These are phyloP conservation scores for Pteria penguin DNA, from an alignment of 2,888 invertebrate species.

Conservation along the genomic window DNA sequence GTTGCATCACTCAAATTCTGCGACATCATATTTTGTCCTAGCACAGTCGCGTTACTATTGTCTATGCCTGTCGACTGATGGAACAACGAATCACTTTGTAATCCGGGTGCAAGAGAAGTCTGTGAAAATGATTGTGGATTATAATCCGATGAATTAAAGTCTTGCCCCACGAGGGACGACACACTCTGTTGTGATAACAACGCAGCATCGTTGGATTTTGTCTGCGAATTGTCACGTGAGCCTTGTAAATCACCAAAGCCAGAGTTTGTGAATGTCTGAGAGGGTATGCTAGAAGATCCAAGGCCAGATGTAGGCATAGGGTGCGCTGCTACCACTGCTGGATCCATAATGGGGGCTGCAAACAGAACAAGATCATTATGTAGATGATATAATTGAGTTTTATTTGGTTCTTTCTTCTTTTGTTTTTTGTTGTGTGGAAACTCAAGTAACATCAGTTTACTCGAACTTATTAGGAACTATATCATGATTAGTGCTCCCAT, in stretches of 20 bases:
- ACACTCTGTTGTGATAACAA: slow-evolving; percentile 35
- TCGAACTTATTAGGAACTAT: no score
- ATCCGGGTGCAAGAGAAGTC: slow-evolving; percentile 49
- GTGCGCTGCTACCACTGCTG: slow-evolving; percentile 75
- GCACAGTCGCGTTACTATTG: slow-evolving; percentile 36
- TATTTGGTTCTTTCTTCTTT: no score
- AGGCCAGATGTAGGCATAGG: slow-evolving; percentile 47
- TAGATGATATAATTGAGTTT: no score
- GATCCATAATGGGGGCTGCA: slow-evolving; percentile 73
- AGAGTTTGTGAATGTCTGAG: slow-evolving; percentile 41
- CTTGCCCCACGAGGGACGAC: slow-evolving; percentile 47
- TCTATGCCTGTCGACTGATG: slow-evolving; percentile 50
- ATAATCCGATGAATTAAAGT: slow-evolving; percentile 55
- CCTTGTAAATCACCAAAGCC: slow-evolving; percentile 49
- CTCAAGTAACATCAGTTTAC: no score
- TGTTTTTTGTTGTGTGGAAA: no score
- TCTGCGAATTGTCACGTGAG: slow-evolving; percentile 33
- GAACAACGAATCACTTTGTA: slow-evolving; percentile 62
- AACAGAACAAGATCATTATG: no score
- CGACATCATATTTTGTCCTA: slow-evolving; percentile 54
- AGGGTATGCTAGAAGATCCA: slow-evolving; percentile 34
- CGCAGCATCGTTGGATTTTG: slow-evolving; percentile 14
- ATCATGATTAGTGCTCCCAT: no score
- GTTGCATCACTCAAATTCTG: slow-evolving; percentile 55
- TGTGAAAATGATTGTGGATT: slow-evolving; percentile 56